These are phyloP conservation scores for Hemiprocne comata DNA, from an alignment of 2,113 vertebrate species.

Conservation along the genomic window DNA sequence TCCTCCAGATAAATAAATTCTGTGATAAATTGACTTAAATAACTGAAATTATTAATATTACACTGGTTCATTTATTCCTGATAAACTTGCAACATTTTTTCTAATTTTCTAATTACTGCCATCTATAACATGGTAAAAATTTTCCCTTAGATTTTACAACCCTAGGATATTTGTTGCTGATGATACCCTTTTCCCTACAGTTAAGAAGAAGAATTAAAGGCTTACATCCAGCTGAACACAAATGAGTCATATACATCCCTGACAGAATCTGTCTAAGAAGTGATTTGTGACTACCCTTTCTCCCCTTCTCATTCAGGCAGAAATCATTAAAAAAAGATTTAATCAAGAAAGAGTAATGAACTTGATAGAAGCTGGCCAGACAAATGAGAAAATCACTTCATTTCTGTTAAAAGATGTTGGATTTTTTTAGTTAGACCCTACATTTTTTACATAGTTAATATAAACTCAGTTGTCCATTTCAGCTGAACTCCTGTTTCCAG, in stretches of 20 bases:
- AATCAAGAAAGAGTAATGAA: conserved; percentile 49
- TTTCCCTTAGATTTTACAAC: background rate
- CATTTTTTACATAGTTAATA: conserved; percentile 9
- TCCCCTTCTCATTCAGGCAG: background rate
- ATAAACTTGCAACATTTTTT: background rate
- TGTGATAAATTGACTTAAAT: too few species aligned
- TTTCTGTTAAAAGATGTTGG: background rate
- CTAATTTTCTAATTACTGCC: background rate
- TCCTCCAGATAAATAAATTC: too few species aligned
- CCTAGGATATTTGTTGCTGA: background rate
- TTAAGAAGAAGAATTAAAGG: background rate
- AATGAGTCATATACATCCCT: background rate
- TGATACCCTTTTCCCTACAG: background rate
- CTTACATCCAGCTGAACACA: background rate
- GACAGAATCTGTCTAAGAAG: background rate
- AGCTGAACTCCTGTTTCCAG: background rate
- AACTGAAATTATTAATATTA: too few species aligned
- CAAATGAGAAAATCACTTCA: conserved; percentile 4
- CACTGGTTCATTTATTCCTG: background rate
- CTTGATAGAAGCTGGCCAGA: conserved; percentile 4
- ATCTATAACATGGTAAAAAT: background rate
- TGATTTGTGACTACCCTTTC: background rate
- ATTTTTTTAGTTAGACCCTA: background rate
- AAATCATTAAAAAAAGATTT: conserved; percentile 39
- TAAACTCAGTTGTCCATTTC: background rate